Evolutionary conservation across 2,113 vertebrate species (phyloP).

Genomic region (Alexandromys fortis): DNA sequence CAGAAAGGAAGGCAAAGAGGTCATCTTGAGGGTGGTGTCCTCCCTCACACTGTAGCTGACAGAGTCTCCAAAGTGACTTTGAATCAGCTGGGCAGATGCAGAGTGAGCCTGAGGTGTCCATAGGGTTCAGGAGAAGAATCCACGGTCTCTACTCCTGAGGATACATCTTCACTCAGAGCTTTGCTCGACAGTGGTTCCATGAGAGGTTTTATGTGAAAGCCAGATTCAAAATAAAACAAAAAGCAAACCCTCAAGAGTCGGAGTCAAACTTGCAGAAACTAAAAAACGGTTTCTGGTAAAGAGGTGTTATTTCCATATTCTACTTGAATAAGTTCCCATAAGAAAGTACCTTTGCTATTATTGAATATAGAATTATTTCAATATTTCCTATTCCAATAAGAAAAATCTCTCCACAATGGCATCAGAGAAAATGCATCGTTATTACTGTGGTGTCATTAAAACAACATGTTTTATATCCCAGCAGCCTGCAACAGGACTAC

Average conservation of each 20-base stretch:
- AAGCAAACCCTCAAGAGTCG: neutral
- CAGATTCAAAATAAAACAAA: neutral
- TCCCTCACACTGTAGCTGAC: rapidly evolving
- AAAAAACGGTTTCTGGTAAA: neutral
- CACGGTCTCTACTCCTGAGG: rapidly evolving
- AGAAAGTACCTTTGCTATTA: neutral
- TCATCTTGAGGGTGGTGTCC: rapidly evolving
- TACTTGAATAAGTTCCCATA: neutral
- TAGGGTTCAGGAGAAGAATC: neutral
- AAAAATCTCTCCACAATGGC: neutral
- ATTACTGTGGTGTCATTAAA: neutral
- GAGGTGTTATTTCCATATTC: neutral
- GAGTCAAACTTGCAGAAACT: neutral
- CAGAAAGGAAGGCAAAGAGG: neutral
- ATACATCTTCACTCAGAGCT: neutral
- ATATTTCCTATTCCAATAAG: neutral
- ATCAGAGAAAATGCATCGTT: neutral
- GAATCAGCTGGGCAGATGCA: rapidly evolving
- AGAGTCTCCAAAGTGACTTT: neutral
- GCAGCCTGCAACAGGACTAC: neutral
- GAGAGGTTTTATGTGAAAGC: neutral
- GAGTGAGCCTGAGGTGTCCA: neutral
- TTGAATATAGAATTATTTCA: neutral
- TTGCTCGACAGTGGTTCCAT: neutral
- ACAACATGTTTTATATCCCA: neutral